Conservation (phyloP, 2,797 vertebrate species). For the Pipistrellus pipistrellus region DNA sequence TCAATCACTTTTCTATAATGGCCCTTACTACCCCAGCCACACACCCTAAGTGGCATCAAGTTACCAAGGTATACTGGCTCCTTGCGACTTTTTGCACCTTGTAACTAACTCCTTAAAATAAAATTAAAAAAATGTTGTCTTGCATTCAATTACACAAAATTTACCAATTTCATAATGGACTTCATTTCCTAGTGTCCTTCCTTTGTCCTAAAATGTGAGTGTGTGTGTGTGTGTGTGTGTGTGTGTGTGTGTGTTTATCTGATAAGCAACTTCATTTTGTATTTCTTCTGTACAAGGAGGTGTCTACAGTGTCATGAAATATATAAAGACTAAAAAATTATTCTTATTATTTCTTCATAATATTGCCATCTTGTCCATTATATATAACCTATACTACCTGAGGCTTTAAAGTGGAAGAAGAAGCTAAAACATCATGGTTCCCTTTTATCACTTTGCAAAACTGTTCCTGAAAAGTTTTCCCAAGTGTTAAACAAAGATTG, state of each 20-base stretch:
- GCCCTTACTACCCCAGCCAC: not conserved
- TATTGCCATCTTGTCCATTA: not conserved
- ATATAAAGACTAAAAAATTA: not conserved
- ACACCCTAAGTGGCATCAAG: not conserved
- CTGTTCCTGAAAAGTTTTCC: not conserved
- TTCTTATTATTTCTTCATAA: not conserved
- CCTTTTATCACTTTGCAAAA: not conserved
- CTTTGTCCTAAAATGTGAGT: not conserved
- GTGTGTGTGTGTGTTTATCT: not conserved
- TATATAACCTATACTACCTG: not conserved
- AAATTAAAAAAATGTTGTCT: not conserved
- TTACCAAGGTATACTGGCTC: not conserved
- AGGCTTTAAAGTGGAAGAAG: not conserved
- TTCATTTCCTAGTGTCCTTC: not conserved
- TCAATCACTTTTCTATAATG: not conserved
- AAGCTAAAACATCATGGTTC: not conserved
- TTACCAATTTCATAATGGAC: not conserved
- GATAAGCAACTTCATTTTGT: not conserved
- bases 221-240: no score
- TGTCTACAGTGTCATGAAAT: not conserved
- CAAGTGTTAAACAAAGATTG: not conserved
- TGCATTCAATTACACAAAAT: not conserved
- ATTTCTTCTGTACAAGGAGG: not conserved
- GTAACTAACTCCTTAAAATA: not conserved
- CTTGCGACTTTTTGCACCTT: not conserved